Evolutionary conservation across 35 echinoderm and acorn worm species (phyloP), one percentile per base, ranked within the genome.

Genomic region (Ophiothrix spiculata): DNA sequence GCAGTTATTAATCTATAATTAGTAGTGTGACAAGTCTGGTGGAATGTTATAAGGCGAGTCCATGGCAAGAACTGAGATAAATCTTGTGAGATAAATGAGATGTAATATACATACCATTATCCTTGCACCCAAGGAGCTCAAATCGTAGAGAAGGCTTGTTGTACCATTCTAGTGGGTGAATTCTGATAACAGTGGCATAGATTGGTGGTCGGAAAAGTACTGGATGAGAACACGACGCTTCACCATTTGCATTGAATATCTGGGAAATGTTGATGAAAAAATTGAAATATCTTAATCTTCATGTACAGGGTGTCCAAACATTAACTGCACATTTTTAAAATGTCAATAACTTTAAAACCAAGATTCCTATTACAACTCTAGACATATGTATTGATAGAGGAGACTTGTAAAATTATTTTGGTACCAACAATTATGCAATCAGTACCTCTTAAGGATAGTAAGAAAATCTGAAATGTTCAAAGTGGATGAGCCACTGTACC

Each of bases 51-150:
- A n/a, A n/a, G n/a, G n/a, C n/a, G n/a, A n/a, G n/a, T n/a, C n/a
- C n/a, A n/a, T n/a, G n/a, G n/a, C n/a, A n/a, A n/a, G n/a, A n/a
- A n/a, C n/a, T n/a, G n/a, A n/a, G n/a, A n/a, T n/a, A n/a, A n/a
- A n/a, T n/a, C n/a, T n/a, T n/a, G n/a, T n/a, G n/a, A n/a, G n/a
- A n/a, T n/a, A n/a, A n/a, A n/a, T n/a, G n/a, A n/a, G n/a, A n/a
- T n/a, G n/a, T n/a, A n/a, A n/a, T n/a, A n/a, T n/a, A 78, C 93
- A 78, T 77, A 97, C 94, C 94, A 41, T 91, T 81, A 64, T 97
- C 94, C 33, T 46, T 36, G 74, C 94, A 97, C 19, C 94, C 94
- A 28, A 97, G 85, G 19, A 97, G 76, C 39, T 97, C 94, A 31
- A 92, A 35, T 37, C 90, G 77, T 29, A 97, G 32, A 17, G 94